A percentile compares a stretch with the other conserved stretches of the same genome.
Conservation (phyloP, 2,888 invertebrate species). For the Tetragnatha montana region DNA sequence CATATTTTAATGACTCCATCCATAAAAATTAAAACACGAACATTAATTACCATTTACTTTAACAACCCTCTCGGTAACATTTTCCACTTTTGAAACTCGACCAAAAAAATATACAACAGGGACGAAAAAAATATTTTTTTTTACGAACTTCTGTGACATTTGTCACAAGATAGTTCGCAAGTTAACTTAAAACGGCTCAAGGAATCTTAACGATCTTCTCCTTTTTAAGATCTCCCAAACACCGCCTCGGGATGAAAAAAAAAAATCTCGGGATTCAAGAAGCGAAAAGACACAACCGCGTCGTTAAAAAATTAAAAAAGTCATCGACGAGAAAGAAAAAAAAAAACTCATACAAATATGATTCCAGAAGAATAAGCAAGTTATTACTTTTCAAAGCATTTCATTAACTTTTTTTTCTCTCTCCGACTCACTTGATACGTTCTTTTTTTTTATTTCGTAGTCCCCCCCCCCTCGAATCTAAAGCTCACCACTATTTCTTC, state of each 20-base stretch:
- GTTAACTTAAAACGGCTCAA: constrained; percentile 59
- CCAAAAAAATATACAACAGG: not conserved
- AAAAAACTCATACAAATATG: constrained; percentile 53
- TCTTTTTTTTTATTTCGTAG: constrained; percentile 29
- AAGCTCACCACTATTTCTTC: not conserved
- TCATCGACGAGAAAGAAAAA: constrained; percentile 24
- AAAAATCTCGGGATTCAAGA: not conserved
- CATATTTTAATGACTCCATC: not conserved
- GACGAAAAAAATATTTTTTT: not conserved
- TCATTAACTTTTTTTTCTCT: constrained; percentile 59
- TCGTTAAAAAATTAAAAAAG: constrained; percentile 14
- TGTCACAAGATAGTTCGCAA: constrained; percentile 58
- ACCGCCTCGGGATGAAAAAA: constrained; percentile 21
- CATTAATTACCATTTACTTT: not conserved
- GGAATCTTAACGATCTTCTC: constrained; percentile 52
- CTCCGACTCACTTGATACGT: not conserved
- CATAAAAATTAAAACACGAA: not conserved
- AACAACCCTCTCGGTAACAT: not conserved
- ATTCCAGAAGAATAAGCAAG: constrained; percentile 67
- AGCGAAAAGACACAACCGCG: constrained; percentile 16
- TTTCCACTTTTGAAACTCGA: not conserved
- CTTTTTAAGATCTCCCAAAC: constrained; percentile 51
- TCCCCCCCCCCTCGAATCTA: constrained; percentile 31
- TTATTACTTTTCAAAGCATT: constrained; percentile 67
- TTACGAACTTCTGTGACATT: constrained; percentile 38